A percentile compares a stretch with the other conserved stretches of the same genome.
Conservation (phyloP, 1,140 invertebrate species). For the Drosophila paulistorum region DNA sequence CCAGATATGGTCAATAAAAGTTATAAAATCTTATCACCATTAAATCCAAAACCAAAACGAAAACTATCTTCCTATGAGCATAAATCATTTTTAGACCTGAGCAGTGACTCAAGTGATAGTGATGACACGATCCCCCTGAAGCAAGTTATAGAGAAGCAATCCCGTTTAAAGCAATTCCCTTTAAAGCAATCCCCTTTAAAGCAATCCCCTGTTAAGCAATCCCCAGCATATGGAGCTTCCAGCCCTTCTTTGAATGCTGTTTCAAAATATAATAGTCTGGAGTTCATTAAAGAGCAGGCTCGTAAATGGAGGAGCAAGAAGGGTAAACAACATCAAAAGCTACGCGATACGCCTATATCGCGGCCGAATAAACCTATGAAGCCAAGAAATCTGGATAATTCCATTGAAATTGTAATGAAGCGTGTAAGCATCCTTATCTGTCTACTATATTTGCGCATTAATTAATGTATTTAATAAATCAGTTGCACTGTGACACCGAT, state of each 20-base stretch:
- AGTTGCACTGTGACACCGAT: too few relatives aligned
- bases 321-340: neutral
- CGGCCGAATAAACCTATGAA: neutral
- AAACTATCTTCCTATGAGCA: neutral
- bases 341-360: neutral
- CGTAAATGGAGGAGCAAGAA: neutral
- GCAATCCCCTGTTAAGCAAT: too few relatives aligned
- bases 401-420: neutral
- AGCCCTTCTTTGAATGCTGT: neutral
- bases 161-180: too few relatives aligned
- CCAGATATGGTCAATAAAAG: too few relatives aligned
- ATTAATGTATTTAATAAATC: too few relatives aligned
- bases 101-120: conserved; percentile 2
- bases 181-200: too few relatives aligned
- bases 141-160: too few relatives aligned
- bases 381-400: neutral
- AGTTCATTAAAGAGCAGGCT: neutral
- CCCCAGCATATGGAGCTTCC: neutral
- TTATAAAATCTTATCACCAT: too few relatives aligned
- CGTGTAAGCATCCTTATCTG: conserved; percentile 14
- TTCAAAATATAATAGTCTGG: neutral
- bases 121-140: neutral
- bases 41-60: too few relatives aligned
- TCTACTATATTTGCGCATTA: neutral
- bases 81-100: neutral